Evolutionary conservation across 2,888 invertebrate genomes (phyloP).

Genomic region (Dynastes tityus): DNA sequence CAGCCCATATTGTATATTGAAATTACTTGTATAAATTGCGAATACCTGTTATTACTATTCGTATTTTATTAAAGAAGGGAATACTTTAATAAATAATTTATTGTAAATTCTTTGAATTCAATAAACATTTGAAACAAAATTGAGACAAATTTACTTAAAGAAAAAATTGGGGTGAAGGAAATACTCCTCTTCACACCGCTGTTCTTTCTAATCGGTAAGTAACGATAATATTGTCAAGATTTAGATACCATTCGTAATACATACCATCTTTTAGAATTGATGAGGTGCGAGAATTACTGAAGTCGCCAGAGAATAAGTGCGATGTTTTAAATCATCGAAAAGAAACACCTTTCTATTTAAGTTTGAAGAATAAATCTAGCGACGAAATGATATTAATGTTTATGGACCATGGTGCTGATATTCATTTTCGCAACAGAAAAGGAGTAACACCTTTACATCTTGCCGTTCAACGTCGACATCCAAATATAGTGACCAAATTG

Average conservation of each 20-base stretch:
- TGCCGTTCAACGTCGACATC: conserved; percentile 31
- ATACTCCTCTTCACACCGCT: conserved; percentile 10
- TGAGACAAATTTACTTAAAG: too few species aligned
- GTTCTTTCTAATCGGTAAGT: conserved; percentile 2
- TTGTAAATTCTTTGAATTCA: too few species aligned
- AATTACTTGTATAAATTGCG: too few species aligned
- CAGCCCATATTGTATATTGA: too few species aligned
- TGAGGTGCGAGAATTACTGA: conserved; percentile 58
- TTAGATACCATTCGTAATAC: too few species aligned
- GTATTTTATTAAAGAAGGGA: too few species aligned
- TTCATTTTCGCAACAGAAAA: conserved; percentile 13
- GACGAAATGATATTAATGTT: conserved; percentile 22
- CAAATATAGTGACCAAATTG: conserved; percentile 19
- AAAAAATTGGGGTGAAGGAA: too few species aligned
- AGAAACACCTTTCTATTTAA: conserved; percentile 56
- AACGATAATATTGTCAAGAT: not conserved
- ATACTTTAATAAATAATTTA: too few species aligned
- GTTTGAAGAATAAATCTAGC: conserved; percentile 33
- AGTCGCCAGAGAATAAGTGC: conserved; percentile 56
- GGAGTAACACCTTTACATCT: conserved; percentile 38
- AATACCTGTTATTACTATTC: too few species aligned
- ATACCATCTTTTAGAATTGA: conserved; percentile 57
- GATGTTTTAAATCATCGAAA: conserved; percentile 60
- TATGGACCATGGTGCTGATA: conserved; percentile 35
- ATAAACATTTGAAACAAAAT: too few species aligned